Evolutionary conservation across 2,113 vertebrate genomes (phyloP), one percentile per base, ranked within the genome.

Genomic region (Eudyptes chrysolophus): DNA sequence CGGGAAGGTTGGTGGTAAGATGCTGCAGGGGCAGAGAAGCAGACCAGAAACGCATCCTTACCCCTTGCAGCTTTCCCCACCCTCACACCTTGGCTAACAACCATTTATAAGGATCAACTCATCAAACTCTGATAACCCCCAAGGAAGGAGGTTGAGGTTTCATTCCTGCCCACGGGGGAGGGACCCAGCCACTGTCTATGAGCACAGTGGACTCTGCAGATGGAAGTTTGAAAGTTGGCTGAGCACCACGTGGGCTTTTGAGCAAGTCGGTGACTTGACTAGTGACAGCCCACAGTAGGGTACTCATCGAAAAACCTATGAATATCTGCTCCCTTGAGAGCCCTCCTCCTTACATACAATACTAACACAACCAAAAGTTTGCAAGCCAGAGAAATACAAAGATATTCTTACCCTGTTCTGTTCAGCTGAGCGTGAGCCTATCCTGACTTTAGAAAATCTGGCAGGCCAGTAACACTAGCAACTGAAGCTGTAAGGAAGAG

Each of bases 401-500:
- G 55, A 52, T 11, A 2, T 24, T 32, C 92, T 93, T 80, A 51
- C 77, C 90, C 75, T 52, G 62, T 22, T 49, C 40, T 10, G 49
- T 24, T 80, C 74, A 38, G 77, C 66, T 71, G 92, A 86, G 89
- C 15, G 4, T 69, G 74, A 94, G 61, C 77, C 80, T 82, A 21
- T 52, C 72, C 66, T 25, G 11, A 9, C 3, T 72, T 74, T 81
- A 94, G 83, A 46, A 92, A 88, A 27, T 0, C 87, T 98, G 90
- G 96, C 64, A 83, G 81, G 89, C 82, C 60, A 90, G 89, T 84
- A 83, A 44, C 75, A 42, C 89, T 42, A 74, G 21, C 80, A 92
- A 30, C 22, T 32, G 94, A 61, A 55, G 85, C 83, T 80, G 75
- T 24, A 36, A 97, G 97, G 97, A 94, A 97, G 85, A 89, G 97